Conservation (phyloP, 2,797 vertebrate species). For the Ctenochaetus hawaiiensis region DNA sequence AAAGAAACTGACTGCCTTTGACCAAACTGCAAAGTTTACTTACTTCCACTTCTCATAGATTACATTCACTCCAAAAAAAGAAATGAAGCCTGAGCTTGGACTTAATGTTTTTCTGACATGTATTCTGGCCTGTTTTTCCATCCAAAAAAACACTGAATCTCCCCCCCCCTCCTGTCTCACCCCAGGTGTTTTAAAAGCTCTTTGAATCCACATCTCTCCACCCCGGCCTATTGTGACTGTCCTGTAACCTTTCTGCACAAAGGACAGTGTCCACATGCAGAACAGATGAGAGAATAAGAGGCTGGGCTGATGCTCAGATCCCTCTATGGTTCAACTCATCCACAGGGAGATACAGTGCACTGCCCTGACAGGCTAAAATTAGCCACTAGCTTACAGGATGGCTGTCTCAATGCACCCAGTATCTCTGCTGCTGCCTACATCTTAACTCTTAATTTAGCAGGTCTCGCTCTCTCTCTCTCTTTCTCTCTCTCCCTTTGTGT, state of each 20-base stretch:
- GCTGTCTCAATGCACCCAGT: constrained; percentile 74
- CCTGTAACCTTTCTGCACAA: constrained; percentile 74
- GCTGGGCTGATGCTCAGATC: constrained; percentile 75
- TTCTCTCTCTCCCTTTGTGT: constrained; percentile 23
- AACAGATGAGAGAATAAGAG: constrained; percentile 72
- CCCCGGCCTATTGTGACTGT: constrained; percentile 57
- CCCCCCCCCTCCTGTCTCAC: constrained; percentile 13
- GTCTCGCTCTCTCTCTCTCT: constrained; percentile 23
- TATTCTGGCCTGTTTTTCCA: constrained; percentile 10
- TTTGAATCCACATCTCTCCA: constrained; percentile 68
- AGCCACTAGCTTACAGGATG: constrained; percentile 79
- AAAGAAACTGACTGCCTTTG: constrained; percentile 11
- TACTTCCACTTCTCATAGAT: constrained; percentile 7
- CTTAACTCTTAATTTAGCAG: constrained; percentile 67
- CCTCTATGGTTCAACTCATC: constrained; percentile 74
- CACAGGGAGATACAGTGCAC: constrained; percentile 73
- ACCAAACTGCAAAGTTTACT: constrained; percentile 12
- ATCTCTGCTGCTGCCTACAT: constrained; percentile 66
- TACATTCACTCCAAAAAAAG: constrained; percentile 17
- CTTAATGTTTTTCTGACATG: constrained; percentile 18
- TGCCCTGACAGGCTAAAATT: constrained; percentile 85
- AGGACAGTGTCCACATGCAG: constrained; percentile 69
- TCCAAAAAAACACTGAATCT: constrained; percentile 4
- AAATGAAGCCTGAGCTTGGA: background rate
- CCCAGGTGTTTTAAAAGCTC: constrained; percentile 67